phyloP scores from a whole-genome alignment of 2,113 vertebrate genomes.

The Montifringilla adamsi region DNA sequence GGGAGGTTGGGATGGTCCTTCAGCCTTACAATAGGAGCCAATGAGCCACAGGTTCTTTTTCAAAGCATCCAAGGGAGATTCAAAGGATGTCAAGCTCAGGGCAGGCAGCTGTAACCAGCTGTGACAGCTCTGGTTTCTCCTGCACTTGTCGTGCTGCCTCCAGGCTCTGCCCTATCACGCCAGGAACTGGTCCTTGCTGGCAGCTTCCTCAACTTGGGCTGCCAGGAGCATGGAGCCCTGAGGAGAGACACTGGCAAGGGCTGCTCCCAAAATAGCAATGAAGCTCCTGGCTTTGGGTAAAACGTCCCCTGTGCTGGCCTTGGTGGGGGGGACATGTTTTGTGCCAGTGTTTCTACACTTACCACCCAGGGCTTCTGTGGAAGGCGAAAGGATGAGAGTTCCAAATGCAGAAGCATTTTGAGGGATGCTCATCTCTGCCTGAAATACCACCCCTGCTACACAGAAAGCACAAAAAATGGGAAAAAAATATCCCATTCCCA shows the following conservation, averaged over 20 bases:
- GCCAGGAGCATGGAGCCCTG: background rate
- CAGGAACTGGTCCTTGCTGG: background rate
- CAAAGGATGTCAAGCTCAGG: background rate
- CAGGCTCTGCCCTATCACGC: background rate
- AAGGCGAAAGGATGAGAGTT: background rate
- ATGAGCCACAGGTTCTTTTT: background rate
- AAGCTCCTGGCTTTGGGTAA: background rate
- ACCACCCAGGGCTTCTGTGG: background rate
- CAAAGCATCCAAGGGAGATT: background rate
- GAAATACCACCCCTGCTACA: background rate
- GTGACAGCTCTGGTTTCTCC: background rate
- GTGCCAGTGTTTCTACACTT: background rate
- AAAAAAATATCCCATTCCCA: background rate
- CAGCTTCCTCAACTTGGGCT: background rate
- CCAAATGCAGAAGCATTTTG: background rate
- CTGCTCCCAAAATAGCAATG: background rate
- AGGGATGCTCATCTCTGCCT: fast-evolving
- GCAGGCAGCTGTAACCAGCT: background rate
- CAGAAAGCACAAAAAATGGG: background rate
- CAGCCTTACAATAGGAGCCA: background rate
- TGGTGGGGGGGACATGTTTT: fast-evolving
- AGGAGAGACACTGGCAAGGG: background rate
- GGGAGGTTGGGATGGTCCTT: background rate
- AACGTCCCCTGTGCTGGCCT: background rate
- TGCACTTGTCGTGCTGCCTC: background rate